Evolutionary conservation across 2,888 invertebrate genomes (phyloP), one percentile per base, ranked within the genome.

Genomic region (Exocentrus adspersus): DNA sequence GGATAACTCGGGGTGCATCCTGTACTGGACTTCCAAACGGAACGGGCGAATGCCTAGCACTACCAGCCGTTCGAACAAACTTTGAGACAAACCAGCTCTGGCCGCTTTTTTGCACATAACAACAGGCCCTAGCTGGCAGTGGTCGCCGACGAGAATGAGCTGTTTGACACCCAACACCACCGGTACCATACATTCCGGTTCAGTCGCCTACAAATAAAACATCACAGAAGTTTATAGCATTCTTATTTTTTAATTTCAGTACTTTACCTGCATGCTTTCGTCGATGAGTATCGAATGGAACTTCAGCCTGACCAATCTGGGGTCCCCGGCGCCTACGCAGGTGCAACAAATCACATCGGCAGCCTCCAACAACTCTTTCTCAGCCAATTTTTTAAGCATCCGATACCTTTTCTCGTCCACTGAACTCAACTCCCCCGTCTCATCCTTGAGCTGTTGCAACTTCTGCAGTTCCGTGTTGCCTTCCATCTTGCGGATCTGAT

Each of bases 71-170:
- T 99, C 99, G 82, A 99, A 99, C 64, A 99, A 86, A 54, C 97
- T 97, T 82, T 98, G 98, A 0, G 95, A 95, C 17, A 99, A 88
- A 1, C 99, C 99, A 0, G 99, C 98, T 57, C 94, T 89, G 0
- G 98, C 97, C 0, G 99, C 98, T 81, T 98, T 97, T 83, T 98
- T 98, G 85, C 98, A 98, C 97, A 98, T 98, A 0, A 99, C 98
- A 0, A 99, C 98, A 0, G 98, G 99, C 0, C 98, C 98, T 64
- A 99, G 85, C 83, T 99, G 99, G 79, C 99, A 99, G 81, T 99
- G 99, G 83, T 99, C 99, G 9, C 99, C 99, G 0, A 99, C 99
- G 1, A 99, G 88, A 70, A 99, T 97, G 56, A 99, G 85, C 82
- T 98, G 98, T 74, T 97, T 91, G 5, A 98, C 98, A 9, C 99